A percentile compares a stretch with the other conserved stretches of the same genome.
phyloP scores from a whole-genome alignment of 2,888 invertebrate genomes.

The Heliconius aoede region DNA sequence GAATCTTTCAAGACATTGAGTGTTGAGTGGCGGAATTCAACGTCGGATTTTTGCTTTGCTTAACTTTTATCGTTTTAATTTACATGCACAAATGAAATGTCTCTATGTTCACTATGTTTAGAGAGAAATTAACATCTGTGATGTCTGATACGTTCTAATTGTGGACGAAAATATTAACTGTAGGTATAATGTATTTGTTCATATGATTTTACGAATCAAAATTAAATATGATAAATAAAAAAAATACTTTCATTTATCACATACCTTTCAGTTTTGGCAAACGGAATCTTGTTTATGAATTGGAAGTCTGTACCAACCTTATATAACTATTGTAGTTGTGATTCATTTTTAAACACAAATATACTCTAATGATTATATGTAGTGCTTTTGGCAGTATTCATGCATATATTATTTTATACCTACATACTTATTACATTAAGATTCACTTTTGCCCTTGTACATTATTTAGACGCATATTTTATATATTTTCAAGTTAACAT shows the following conservation, averaged over 20 bases:
- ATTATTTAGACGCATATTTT: neutral
- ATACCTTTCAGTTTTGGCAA: neutral
- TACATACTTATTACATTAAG: neutral
- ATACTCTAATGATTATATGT: neutral
- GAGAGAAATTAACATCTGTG: no score
- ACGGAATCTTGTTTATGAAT: neutral
- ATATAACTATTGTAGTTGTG: neutral
- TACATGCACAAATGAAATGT: neutral
- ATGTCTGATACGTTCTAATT: no score
- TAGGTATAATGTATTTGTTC: no score
- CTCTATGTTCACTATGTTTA: no score
- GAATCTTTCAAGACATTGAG: no score
- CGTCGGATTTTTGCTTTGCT: no score
- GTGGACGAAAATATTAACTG: no score
- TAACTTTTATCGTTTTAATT: neutral
- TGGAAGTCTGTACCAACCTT: neutral
- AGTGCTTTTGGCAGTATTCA: neutral
- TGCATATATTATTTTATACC: neutral
- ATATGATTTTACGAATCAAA: no score
- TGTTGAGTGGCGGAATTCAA: no score
- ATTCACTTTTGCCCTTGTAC: neutral
- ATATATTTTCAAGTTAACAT: no score
- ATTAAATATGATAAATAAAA: neutral
- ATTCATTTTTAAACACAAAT: neutral
- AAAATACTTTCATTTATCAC: neutral